A percentile compares a stretch with the other conserved stretches of the same genome.
Evolutionary conservation across 2,888 invertebrate genomes (phyloP).

Genomic region (Meganola albula): DNA sequence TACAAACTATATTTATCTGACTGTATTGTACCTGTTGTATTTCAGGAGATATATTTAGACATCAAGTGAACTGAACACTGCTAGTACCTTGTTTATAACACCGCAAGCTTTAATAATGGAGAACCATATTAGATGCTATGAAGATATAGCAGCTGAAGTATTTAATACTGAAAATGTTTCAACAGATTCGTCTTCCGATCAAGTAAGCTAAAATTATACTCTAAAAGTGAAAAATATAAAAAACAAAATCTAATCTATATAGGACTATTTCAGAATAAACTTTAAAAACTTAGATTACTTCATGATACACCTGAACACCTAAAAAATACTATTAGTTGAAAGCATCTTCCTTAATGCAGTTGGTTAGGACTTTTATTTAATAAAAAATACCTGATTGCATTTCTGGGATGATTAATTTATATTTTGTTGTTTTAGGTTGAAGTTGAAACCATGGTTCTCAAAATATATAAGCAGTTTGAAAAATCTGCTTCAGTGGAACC

Average conservation of each 20-base stretch:
- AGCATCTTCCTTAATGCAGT: too few relatives aligned
- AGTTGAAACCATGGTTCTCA: constrained; percentile 56
- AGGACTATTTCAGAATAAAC: background rate
- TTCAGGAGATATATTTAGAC: too few relatives aligned
- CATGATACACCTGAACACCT: background rate
- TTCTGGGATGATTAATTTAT: background rate
- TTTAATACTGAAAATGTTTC: constrained; percentile 79
- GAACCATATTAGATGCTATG: constrained; percentile 53
- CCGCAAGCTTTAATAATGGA: constrained; percentile 41
- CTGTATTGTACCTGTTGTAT: too few relatives aligned
- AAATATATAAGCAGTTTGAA: constrained; percentile 60
- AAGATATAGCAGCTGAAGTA: constrained; percentile 53
- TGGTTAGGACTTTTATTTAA: background rate
- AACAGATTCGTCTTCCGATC: constrained; percentile 59
- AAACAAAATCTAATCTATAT: background rate
- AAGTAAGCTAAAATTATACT: constrained; percentile 38
- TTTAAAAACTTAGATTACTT: background rate
- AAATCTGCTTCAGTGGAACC: constrained; percentile 62
- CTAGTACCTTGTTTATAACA: too few relatives aligned
- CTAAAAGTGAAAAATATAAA: background rate
- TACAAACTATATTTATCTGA: too few relatives aligned
- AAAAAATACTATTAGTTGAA: too few relatives aligned
- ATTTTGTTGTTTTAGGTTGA: constrained; percentile 45
- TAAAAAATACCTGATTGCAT: background rate
- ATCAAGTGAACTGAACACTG: too few relatives aligned